These are phyloP conservation scores for Valencia hispanica DNA, from an alignment of 2,797 vertebrate genomes.

Conservation along the genomic window DNA sequence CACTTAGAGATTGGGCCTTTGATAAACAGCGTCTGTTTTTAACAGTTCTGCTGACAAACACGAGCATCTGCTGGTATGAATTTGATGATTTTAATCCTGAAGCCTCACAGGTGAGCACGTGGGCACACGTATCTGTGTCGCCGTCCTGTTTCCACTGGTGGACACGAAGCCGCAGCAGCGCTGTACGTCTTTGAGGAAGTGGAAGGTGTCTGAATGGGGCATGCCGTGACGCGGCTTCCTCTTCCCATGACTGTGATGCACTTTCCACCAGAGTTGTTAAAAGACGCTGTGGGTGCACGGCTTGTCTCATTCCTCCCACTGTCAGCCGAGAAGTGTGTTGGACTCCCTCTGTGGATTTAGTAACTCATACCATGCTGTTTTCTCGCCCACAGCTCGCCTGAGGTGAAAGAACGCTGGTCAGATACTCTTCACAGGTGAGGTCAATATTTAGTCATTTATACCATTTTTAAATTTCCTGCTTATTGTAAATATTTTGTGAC, in stretches of 20 bases:
- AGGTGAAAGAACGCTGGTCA: constrained; percentile 86
- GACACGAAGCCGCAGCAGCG: constrained; percentile 1
- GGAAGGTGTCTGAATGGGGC: constrained; percentile 66
- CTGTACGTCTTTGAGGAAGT: constrained; percentile 61
- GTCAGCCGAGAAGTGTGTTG: constrained; percentile 25
- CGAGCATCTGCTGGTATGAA: neutral
- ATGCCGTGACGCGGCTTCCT: constrained; percentile 90
- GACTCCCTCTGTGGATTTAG: constrained; percentile 66
- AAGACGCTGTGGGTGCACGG: constrained; percentile 51
- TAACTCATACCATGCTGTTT: constrained; percentile 81
- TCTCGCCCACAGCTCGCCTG: constrained; percentile 75
- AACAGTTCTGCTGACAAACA: neutral
- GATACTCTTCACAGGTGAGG: constrained; percentile 87
- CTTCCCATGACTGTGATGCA: constrained; percentile 76
- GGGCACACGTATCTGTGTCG: neutral
- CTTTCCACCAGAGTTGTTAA: constrained; percentile 85
- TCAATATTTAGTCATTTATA: neutral
- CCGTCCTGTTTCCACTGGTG: constrained; percentile 62
- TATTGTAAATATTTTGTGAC: constrained; percentile 15
- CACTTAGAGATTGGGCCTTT: neutral
- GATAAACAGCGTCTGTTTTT: neutral
- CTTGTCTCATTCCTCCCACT: constrained; percentile 51
- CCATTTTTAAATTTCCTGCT: neutral
- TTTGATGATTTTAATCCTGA: neutral
- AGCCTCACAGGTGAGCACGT: constrained; percentile 23